These are phyloP conservation scores for Lanius ludovicianus DNA, from an alignment of 2,113 vertebrate species.

Conservation along the genomic window DNA sequence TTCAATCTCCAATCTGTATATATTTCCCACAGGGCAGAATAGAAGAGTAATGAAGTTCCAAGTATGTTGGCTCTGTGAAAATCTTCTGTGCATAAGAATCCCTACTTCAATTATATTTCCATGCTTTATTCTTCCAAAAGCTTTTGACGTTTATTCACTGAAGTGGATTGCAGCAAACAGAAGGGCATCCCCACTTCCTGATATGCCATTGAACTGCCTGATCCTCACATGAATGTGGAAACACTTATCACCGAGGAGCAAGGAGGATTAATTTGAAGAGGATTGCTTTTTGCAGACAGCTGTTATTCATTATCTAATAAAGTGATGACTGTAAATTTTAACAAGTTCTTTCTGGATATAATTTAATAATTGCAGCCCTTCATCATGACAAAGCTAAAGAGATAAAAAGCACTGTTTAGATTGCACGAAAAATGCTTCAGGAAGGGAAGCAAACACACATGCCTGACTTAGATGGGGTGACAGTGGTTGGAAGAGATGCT, in stretches of 20 bases:
- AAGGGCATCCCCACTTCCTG: constrained; percentile 3
- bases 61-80: not conserved
- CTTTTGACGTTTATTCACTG: constrained; percentile 37
- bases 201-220: constrained; percentile 40
- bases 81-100: not conserved
- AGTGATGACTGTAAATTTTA: constrained; percentile 38
- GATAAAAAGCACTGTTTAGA: constrained; percentile 24
- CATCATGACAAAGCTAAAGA: constrained; percentile 24
- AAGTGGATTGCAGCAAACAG: constrained; percentile 37
- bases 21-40: constrained; percentile 29
- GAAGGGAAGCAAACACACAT: not conserved
- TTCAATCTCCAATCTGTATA: not conserved
- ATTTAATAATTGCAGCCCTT: constrained; percentile 65
- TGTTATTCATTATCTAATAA: constrained; percentile 71
- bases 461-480: not conserved
- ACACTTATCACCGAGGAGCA: constrained; percentile 43
- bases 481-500: not conserved
- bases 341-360: constrained; percentile 55
- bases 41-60: constrained; percentile 35
- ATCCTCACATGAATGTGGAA: constrained; percentile 8
- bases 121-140: constrained; percentile 39
- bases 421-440: not conserved
- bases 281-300: constrained; percentile 49
- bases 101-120: constrained; percentile 38
- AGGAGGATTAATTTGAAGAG: constrained; percentile 52